Percentiles rank a stretch among this genome's conserved stretches.
Evolutionary conservation across 2,113 vertebrate genomes (phyloP).

Genomic region (crab-eating macaque (Macaca fascicularis)): DNA sequence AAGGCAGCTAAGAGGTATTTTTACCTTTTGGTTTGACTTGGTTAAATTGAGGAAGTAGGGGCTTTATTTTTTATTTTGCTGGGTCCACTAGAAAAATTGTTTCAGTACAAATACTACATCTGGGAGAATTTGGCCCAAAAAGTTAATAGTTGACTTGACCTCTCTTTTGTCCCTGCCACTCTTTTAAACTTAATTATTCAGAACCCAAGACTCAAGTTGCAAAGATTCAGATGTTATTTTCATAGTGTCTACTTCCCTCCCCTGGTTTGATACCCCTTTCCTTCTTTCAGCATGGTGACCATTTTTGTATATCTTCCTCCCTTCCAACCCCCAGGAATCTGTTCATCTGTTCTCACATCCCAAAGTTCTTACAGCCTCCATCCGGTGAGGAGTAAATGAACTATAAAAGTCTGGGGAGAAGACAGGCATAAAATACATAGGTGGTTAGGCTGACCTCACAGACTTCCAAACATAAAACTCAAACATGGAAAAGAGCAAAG

Average conservation of each 20-base stretch:
- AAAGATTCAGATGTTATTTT: constrained; percentile 3
- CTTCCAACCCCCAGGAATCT: background rate
- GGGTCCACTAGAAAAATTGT: background rate
- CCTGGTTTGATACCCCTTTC: background rate
- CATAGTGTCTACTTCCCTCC: background rate
- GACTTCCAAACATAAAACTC: background rate
- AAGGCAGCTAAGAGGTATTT: background rate
- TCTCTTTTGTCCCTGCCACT: background rate
- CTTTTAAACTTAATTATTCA: constrained; percentile 17
- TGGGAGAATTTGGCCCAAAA: background rate
- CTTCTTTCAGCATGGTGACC: background rate
- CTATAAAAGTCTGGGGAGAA: background rate
- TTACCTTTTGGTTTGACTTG: background rate
- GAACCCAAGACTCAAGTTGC: constrained; percentile 39
- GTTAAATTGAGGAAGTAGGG: background rate
- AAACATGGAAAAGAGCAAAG: background rate
- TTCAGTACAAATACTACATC: background rate
- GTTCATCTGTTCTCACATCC: background rate
- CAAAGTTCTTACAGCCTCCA: background rate
- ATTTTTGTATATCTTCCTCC: background rate
- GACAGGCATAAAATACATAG: background rate
- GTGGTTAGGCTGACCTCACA: background rate
- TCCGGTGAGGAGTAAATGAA: background rate
- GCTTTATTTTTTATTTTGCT: background rate
- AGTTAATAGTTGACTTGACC: background rate